Conservation (phyloP, 2,797 vertebrate genomes). For the Sebastes ruberrimus region DNA sequence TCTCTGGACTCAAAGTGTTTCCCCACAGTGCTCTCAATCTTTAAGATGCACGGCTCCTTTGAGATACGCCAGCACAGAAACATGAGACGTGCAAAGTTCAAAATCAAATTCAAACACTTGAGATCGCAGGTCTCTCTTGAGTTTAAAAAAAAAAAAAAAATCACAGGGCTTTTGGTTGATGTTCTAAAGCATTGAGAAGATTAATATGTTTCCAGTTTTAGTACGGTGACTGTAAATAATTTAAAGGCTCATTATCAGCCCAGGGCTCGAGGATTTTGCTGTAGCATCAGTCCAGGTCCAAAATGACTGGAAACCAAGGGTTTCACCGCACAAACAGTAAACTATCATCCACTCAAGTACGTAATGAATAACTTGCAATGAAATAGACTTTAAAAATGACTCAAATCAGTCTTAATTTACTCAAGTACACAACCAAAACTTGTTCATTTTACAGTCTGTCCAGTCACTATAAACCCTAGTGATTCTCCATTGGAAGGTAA, state of each 20-base stretch:
- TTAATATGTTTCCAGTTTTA: conserved; percentile 38
- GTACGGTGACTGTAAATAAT: conserved; percentile 42
- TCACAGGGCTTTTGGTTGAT: not conserved
- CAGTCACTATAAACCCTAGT: not conserved
- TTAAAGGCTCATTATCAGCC: conserved; percentile 36
- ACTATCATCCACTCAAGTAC: not conserved
- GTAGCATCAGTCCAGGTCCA: not conserved
- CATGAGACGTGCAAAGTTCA: not conserved
- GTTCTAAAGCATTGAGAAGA: not conserved
- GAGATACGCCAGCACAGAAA: not conserved
- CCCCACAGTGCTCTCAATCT: not conserved
- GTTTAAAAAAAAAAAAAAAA: conserved; percentile 1
- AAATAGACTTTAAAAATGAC: not conserved
- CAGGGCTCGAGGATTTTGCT: not conserved
- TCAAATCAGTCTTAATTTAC: not conserved
- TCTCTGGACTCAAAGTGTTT: not conserved
- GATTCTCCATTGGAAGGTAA: not conserved
- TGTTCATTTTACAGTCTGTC: not conserved
- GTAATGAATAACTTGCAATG: not conserved
- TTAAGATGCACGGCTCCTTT: not conserved
- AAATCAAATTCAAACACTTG: not conserved
- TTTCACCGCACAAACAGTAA: not conserved
- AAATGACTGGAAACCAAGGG: not conserved
- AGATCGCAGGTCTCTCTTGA: not conserved
- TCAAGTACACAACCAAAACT: not conserved